Evolutionary conservation across 2,888 invertebrate species (phyloP).

Genomic region (Erannis defoliaria): DNA sequence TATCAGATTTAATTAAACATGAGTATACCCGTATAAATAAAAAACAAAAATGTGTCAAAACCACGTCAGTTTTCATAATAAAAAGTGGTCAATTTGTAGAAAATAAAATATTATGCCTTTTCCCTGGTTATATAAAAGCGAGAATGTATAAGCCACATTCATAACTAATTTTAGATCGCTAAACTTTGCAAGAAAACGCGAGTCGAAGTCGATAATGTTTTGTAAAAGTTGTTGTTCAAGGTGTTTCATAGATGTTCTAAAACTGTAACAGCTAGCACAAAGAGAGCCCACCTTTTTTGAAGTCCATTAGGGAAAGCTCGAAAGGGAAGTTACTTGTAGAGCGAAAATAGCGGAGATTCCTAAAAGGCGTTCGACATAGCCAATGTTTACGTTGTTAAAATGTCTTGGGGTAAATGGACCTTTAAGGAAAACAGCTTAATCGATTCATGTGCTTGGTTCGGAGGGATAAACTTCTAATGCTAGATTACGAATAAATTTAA

Average conservation of each 20-base stretch:
- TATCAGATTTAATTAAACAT: no score
- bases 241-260: slow-evolving; percentile 1
- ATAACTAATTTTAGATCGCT: slow-evolving; percentile 18
- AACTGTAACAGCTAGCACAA: background rate
- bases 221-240: background rate
- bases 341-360: slow-evolving; percentile 42
- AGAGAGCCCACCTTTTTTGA: slow-evolving; percentile 8
- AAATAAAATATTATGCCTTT: no score
- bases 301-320: slow-evolving; percentile 15
- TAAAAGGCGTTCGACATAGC: slow-evolving; percentile 58
- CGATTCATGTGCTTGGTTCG: slow-evolving; percentile 50
- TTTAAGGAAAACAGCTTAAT: slow-evolving; percentile 71
- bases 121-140: slow-evolving; percentile 8
- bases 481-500: slow-evolving; percentile 48
- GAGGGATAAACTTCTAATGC: slow-evolving; percentile 44
- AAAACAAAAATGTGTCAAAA: no score
- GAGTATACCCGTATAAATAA: no score
- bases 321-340: slow-evolving; percentile 27
- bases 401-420: slow-evolving; percentile 62
- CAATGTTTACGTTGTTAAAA: slow-evolving; percentile 56
- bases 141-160: slow-evolving; percentile 21
- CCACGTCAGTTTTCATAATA: no score
- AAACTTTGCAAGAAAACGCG: slow-evolving; percentile 12
- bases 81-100: slow-evolving; percentile 5
- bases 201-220: background rate